Percentiles rank a stretch among this genome's conserved stretches.
Evolutionary conservation across 2,113 vertebrate genomes (phyloP).

Genomic region (Maccullochella peelii): DNA sequence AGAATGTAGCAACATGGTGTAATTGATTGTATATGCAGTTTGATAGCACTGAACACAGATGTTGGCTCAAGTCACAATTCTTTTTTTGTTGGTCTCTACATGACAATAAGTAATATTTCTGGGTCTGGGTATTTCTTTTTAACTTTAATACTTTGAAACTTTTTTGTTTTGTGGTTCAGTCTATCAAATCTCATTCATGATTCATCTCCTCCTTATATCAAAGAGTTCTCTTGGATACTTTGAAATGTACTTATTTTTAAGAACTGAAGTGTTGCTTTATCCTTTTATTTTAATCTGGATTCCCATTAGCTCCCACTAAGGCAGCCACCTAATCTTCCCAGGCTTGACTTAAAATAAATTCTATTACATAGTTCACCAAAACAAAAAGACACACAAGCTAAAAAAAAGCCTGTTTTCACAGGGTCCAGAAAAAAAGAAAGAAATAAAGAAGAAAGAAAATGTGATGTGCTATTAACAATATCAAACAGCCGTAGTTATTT

Average conservation of each 20-base stretch:
- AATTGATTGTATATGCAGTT: not conserved
- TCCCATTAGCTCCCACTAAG: conserved; percentile 31
- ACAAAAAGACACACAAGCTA: conserved; percentile 29
- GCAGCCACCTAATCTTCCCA: conserved; percentile 33
- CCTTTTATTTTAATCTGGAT: conserved; percentile 55
- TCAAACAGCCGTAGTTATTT: conserved; percentile 4
- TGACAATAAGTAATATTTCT: conserved; percentile 13
- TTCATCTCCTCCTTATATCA: conserved; percentile 36
- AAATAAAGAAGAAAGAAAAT: too few species aligned
- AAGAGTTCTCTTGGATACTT: conserved; percentile 35
- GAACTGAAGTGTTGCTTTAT: conserved; percentile 50
- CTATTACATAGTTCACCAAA: conserved; percentile 29
- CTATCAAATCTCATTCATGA: conserved; percentile 37
- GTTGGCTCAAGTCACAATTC: not conserved
- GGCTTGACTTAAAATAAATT: conserved; percentile 27
- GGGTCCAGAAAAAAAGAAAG: too few species aligned
- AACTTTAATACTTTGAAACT: conserved; percentile 12
- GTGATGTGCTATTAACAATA: not conserved
- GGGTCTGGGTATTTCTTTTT: conserved; percentile 15
- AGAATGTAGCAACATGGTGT: not conserved
- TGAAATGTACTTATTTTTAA: conserved; percentile 59
- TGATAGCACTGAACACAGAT: conserved; percentile 35
- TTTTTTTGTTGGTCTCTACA: not conserved
- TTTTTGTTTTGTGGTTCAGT: conserved; percentile 36
- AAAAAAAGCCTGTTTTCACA: conserved; percentile 13